Conservation (phyloP, 2,797 vertebrate genomes). For the Echiichthys vipera region DNA sequence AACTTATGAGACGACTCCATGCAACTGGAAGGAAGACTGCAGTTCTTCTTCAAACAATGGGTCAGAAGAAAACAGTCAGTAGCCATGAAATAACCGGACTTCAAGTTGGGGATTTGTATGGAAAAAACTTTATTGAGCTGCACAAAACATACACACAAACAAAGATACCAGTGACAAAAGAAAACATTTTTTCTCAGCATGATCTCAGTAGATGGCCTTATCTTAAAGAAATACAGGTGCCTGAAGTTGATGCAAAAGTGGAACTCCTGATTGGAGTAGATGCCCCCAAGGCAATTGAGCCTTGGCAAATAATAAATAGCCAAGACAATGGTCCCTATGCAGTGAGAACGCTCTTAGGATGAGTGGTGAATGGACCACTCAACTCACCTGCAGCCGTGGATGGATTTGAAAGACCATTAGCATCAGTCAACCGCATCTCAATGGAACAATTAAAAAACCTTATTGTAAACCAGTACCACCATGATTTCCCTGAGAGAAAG, state of each 20-base stretch:
- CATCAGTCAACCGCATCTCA: not conserved
- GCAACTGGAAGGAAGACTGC: not conserved
- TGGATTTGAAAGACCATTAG: not conserved
- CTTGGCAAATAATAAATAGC: too few species aligned
- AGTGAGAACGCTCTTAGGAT: not conserved
- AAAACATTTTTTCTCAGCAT: not conserved
- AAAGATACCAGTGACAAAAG: not conserved
- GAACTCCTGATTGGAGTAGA: not conserved
- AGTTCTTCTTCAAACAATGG: not conserved
- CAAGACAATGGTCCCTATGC: too few species aligned
- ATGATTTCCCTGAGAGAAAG: not conserved
- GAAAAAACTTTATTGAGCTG: not conserved
- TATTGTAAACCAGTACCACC: not conserved
- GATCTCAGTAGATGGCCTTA: not conserved
- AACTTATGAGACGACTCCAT: not conserved
- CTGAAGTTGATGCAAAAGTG: not conserved
- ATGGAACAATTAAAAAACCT: not conserved
- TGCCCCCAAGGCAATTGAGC: not conserved
- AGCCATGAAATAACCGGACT: not conserved
- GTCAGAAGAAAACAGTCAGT: too few species aligned
- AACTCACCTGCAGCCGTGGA: not conserved
- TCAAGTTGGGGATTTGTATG: not conserved
- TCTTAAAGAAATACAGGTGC: not conserved
- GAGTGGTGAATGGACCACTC: constrained; percentile 8
- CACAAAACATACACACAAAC: not conserved